Evolutionary conservation across 2,797 vertebrate genomes (phyloP), one percentile per base, ranked within the genome.

Genomic region (Hemitrygon akajei): DNA sequence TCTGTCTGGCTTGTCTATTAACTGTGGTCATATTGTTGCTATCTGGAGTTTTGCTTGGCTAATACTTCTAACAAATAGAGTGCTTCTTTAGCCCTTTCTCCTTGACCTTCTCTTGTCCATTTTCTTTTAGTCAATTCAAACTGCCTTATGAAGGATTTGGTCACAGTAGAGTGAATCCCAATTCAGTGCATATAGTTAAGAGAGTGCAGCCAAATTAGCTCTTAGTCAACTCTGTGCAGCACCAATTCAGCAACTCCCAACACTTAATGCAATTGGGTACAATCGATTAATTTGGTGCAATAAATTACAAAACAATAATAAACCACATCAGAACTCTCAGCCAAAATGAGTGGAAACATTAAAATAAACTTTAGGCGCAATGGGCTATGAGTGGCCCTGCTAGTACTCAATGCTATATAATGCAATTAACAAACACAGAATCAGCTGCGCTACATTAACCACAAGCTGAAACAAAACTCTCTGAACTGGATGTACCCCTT

Each of bases 1-100:
- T 97, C 97, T 98, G 98, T 99, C 98, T 98, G 97, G 98, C 98
- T 98, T 98, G 98, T 99, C 98, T 98, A 98, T 99, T 99, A 99
- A 98, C 98, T 98, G 98, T 98, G 99, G 91, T 98, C 97, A 98
- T 99, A 99, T 99, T 99, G 98, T 97, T 97, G 97, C 97, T 98
- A 98, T 98, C 97, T 98, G 97, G 97, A 97, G 97, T 97, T 98
- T 96, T 98, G 97, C 97, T 98, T 97, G 97, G 97, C 98, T 98
- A 99, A 99, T 98, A 99, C 98, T 98, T 97, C 97, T 98, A 97
- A 97, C 97, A 98, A 98, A 99, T 98, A 98, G 98, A 98, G 98
- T 97, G 97, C 98, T 98, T 99, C 97, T 98, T 96, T 97, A 96
- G 97, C 97, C 97, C 96, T 97, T 98, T 99, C 98, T 99, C 98